Evolutionary conservation across 2,888 invertebrate genomes (phyloP), one percentile per base, ranked within the genome.

Genomic region (Rhimphoctona megacephalus): DNA sequence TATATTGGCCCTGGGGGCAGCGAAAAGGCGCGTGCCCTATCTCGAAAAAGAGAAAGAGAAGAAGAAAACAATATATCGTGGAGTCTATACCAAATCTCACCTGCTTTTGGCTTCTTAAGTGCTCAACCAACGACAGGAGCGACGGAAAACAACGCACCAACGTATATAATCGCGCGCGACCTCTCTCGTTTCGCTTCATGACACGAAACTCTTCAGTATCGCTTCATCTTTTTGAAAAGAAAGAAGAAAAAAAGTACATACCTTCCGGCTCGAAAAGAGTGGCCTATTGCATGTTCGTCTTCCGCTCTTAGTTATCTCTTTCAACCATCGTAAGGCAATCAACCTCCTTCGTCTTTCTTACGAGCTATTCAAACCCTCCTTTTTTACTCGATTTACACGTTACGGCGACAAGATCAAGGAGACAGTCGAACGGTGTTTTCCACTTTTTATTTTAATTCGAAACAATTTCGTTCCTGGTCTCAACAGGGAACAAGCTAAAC

Each of bases 51-150:
- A 72, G 22, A 78, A 64, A 49, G 57, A 39, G 36, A 70, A 39
- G 57, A 61, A 67, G 52, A 30, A 77, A 66, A 57, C 69, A 49
- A 73, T 61, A 46, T 36, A 52, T 61, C 22, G 49, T 22, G 19
- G 46, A 25, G 36, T 22, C 69, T 49, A 46, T 64, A 57, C 85
- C 19, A 87, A 89, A 89, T 89, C 89, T 89, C 89, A 89, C 89
- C 89, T 89, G 89, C 88, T 78, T 69, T 61, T 46, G n/a, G 30
- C 85, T 54, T 74, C 33, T 30, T 70, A 54, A 66, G 61, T 61
- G 70, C 30, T 19, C 64, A 33, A 54, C 73, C 78, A 39, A 77
- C 81, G 80, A 77, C 78, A 36, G 33, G 46, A 54, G 69, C 73
- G 81, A 78, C 84, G 49, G 81, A 77, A 81, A 77, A 82, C 82